Evolutionary conservation across 2,888 invertebrate genomes (phyloP).

Genomic region (Sthenelais limicola): DNA sequence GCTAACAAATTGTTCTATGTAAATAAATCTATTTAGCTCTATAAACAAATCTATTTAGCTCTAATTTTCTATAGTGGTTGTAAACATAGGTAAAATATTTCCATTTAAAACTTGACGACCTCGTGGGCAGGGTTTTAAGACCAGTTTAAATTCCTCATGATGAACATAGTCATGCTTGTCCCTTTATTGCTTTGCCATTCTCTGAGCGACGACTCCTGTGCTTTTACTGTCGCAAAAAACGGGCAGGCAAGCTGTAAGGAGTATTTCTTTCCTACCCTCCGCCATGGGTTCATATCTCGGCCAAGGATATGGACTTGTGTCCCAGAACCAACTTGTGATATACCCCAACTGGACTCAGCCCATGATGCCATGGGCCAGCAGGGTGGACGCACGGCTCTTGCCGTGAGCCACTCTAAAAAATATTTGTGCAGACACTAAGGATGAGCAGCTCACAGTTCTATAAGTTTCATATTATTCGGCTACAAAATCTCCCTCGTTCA

Average conservation of each 20-base stretch:
- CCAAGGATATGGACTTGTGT: constrained; percentile 37
- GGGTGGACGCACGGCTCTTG: constrained; percentile 21
- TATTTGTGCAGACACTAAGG: background rate
- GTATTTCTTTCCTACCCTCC: background rate
- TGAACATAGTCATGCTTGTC: too few relatives aligned
- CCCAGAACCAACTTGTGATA: constrained; percentile 38
- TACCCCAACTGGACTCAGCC: constrained; percentile 34
- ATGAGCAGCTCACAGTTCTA: constrained; percentile 31
- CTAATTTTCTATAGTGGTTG: too few relatives aligned
- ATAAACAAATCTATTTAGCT: too few relatives aligned
- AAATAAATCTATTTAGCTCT: too few relatives aligned
- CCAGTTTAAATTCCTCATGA: too few relatives aligned
- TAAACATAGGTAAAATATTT: too few relatives aligned
- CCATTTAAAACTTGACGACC: too few relatives aligned
- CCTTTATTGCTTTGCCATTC: background rate
- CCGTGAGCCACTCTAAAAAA: constrained; percentile 7
- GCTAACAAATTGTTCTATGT: too few relatives aligned
- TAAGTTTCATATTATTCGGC: constrained; percentile 30
- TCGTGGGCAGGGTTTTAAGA: too few relatives aligned
- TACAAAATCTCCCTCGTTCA: constrained; percentile 42
- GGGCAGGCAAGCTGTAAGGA: constrained; percentile 15
- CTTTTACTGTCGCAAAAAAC: constrained; percentile 14
- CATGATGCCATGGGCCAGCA: background rate
- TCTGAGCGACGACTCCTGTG: constrained; percentile 31
- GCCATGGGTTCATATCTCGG: constrained; percentile 15